These are phyloP conservation scores for Barypeithes pellucidus DNA, from an alignment of 2,888 invertebrate species.

Conservation along the genomic window DNA sequence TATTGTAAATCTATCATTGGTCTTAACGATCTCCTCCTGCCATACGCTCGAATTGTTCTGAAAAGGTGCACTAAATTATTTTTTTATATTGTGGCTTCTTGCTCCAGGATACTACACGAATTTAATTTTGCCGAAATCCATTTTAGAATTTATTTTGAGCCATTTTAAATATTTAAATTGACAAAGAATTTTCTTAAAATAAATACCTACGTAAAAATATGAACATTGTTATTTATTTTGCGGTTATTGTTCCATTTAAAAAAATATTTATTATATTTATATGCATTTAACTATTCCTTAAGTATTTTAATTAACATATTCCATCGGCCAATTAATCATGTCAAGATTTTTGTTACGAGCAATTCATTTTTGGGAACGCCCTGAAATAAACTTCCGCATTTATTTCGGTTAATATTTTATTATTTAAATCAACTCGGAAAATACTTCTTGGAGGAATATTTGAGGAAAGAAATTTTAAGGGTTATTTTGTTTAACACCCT, in stretches of 20 bases:
- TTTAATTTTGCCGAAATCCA: constrained; percentile 31
- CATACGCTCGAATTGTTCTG: constrained; percentile 6
- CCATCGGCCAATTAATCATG: no score
- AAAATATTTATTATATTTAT: no score
- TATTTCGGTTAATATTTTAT: constrained; percentile 6
- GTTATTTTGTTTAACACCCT: neutral
- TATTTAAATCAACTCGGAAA: constrained; percentile 11
- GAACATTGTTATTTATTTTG: no score
- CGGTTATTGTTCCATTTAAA: no score
- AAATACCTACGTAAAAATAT: no score
- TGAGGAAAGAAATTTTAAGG: neutral
- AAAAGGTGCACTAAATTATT: constrained; percentile 40
- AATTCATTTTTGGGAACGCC: constrained; percentile 28
- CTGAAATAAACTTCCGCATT: constrained; percentile 5
- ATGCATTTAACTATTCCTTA: no score
- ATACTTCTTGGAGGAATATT: neutral
- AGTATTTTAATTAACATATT: no score
- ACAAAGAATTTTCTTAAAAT: neutral
- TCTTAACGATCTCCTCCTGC: no score
- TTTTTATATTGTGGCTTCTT: constrained; percentile 37
- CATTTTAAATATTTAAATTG: constrained; percentile 23
- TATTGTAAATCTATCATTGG: no score
- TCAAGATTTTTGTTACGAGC: constrained; percentile 3
- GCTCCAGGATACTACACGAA: constrained; percentile 27
- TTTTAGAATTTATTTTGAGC: constrained; percentile 7